A percentile compares a stretch with the other conserved stretches of the same genome.
Conservation (phyloP, 1,140 invertebrate genomes). For the Sycobia sp. region DNA sequence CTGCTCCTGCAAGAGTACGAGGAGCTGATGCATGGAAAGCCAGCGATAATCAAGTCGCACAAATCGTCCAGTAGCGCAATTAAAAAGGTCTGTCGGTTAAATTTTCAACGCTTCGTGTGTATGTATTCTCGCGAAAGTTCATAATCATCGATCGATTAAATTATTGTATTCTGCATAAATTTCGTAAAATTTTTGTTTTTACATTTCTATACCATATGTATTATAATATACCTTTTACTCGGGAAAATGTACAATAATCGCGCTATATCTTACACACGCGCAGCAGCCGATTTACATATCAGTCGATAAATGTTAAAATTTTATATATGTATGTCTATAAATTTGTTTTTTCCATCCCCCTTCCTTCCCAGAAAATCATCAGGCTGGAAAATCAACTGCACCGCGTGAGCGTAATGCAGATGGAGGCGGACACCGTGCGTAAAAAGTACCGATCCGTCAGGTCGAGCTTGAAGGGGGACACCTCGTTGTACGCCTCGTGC, state of each 20-base stretch:
- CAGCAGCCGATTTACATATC: too few species aligned
- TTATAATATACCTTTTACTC: too few species aligned
- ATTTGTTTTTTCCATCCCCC: too few species aligned
- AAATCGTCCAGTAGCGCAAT: background rate
- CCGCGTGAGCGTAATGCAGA: constrained; percentile 76
- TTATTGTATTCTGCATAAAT: too few species aligned
- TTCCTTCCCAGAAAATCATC: constrained; percentile 73
- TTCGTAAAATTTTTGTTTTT: too few species aligned
- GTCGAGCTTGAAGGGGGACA: constrained; percentile 71
- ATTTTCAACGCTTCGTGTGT: background rate
- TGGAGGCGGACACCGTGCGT: constrained; percentile 77
- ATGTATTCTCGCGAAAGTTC: too few species aligned
- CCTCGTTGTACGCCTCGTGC: constrained; percentile 74
- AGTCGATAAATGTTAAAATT: too few species aligned
- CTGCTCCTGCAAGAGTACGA: constrained; percentile 66
- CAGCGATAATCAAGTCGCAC: constrained; percentile 49
- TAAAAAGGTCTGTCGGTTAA: constrained; percentile 13
- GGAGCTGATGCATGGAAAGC: constrained; percentile 58
- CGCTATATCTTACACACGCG: too few species aligned
- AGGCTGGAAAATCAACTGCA: constrained; percentile 67
- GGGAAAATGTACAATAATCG: too few species aligned
- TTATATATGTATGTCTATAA: too few species aligned
- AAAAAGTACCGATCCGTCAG: constrained; percentile 78
- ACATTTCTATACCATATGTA: too few species aligned
- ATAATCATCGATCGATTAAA: too few species aligned